Evolutionary conservation across 2,797 vertebrate species (phyloP), one percentile per base, ranked within the genome.

Genomic region (Pantherophis vulpinus): DNA sequence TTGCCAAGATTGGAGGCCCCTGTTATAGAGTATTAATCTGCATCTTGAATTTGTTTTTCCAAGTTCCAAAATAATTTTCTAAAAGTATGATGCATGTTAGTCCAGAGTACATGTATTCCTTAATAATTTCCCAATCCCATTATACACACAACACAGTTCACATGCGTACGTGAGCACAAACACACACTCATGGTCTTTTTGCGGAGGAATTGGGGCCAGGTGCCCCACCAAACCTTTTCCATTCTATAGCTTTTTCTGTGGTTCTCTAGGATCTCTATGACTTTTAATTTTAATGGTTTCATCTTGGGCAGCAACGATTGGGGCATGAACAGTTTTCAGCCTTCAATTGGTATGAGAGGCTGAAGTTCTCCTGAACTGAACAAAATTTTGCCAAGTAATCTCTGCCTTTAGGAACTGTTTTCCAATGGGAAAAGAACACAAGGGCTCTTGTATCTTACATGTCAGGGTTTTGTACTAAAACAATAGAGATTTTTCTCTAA

Each of bases 401-500:
- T 27, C 6, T 56, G 60, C 25, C n/a, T 87, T 87, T 11, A 51
- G 27, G 58, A 61, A 90, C 47, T 13, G 23, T 63, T 86, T 63
- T 54, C n/a, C 25, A 63, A 42, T 8, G 14, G 25, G 3, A 4
- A 25, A 25, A 32, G 25, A 23, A 37, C 5, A 25, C 10, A 70
- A 70, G 25, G 60, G 12, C 32, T 56, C 29, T 56, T 93, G 88
- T 37, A 6, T 51, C 12, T 93, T 92, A 89, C 13, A 87, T 13
- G 10, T 60, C 59, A 91, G 29, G 12, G 12, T 42, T 79, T 59
- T 20, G 56, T 91, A n/a, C n/a, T 83, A 29, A 95, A 93, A 60
- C 42, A 88, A 92, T 56, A 90, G 32, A 55, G 87, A 66, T 92
- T 86, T 60, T 25, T 60, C 9, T 37, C 83, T 25, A 92, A 95